Conservation (phyloP, 2,888 invertebrate genomes). For the Fragum whitleyi region DNA sequence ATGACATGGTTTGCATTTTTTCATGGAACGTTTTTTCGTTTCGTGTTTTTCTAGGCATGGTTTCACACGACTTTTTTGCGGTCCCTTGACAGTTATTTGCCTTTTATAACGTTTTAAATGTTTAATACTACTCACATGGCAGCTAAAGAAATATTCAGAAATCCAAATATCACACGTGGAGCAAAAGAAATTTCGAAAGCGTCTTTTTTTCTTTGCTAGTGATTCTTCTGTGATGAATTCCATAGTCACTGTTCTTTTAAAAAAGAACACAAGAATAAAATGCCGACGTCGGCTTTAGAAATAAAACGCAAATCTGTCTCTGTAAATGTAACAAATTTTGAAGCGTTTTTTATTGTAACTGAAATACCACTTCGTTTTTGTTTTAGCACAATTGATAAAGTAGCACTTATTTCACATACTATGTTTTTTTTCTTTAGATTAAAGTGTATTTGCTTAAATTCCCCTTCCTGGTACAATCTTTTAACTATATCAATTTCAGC, state of each 20-base stretch:
- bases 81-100: slow-evolving; percentile 1
- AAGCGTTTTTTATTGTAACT: slow-evolving; percentile 18
- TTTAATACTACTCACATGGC: slow-evolving; percentile 11
- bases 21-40: neutral
- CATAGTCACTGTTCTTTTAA: slow-evolving; percentile 13
- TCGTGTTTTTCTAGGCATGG: neutral
- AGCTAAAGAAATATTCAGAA: slow-evolving; percentile 5
- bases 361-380: slow-evolving; percentile 1
- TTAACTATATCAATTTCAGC: slow-evolving; percentile 1
- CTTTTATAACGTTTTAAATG: neutral
- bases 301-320: slow-evolving; percentile 5
- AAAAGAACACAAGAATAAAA: slow-evolving; percentile 12
- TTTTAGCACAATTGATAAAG: slow-evolving; percentile 1
- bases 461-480: slow-evolving; percentile 10
- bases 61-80: neutral
- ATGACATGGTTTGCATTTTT: neutral
- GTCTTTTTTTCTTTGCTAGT: slow-evolving; percentile 6
- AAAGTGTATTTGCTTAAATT: slow-evolving; percentile 2
- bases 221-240: neutral
- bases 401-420: neutral
- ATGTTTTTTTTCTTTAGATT: neutral
- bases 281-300: neutral
- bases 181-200: slow-evolving; percentile 3
- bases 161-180: slow-evolving; percentile 7
- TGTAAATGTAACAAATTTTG: slow-evolving; percentile 17